phyloP scores from a whole-genome alignment of 2,888 invertebrate genomes.

The Dasysyrphus albostriatus region DNA sequence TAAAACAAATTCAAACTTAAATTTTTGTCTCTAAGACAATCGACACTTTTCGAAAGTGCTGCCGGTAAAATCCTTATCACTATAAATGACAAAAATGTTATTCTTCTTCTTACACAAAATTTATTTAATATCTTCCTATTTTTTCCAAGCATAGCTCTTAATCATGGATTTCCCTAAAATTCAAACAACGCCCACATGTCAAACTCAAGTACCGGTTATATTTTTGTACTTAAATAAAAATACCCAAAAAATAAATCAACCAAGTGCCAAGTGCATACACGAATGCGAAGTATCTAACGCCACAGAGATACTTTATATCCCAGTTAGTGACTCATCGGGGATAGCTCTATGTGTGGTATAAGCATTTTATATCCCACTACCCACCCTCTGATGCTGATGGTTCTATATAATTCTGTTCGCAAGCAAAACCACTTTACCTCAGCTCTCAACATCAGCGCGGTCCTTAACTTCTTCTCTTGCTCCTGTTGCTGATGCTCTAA shows the following conservation, averaged over 20 bases:
- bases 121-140: background rate
- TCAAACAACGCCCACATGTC: conserved; percentile 40
- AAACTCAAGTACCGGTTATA: conserved; percentile 34
- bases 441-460: conserved; percentile 20
- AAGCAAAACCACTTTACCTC: conserved; percentile 50
- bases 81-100: background rate
- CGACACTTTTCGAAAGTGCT: too few species aligned
- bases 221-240: conserved; percentile 39
- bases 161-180: background rate
- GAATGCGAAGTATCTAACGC: conserved; percentile 62
- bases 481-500: conserved; percentile 23
- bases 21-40: too few species aligned
- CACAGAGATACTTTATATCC: conserved; percentile 59
- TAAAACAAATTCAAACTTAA: too few species aligned
- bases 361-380: too few species aligned
- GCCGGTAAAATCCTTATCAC: background rate
- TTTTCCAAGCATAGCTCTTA: background rate
- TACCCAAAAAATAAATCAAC: conserved; percentile 68
- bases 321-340: conserved; percentile 64
- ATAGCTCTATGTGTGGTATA: conserved; percentile 16
- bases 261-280: conserved; percentile 69
- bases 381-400: conserved; percentile 16
- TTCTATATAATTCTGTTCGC: background rate
- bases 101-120: background rate
- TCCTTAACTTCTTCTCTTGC: conserved; percentile 3